Percentiles rank a stretch among this genome's conserved stretches.
These are phyloP conservation scores for Beris chalybata DNA, from an alignment of 2,888 invertebrate genomes.

Conservation along the genomic window DNA sequence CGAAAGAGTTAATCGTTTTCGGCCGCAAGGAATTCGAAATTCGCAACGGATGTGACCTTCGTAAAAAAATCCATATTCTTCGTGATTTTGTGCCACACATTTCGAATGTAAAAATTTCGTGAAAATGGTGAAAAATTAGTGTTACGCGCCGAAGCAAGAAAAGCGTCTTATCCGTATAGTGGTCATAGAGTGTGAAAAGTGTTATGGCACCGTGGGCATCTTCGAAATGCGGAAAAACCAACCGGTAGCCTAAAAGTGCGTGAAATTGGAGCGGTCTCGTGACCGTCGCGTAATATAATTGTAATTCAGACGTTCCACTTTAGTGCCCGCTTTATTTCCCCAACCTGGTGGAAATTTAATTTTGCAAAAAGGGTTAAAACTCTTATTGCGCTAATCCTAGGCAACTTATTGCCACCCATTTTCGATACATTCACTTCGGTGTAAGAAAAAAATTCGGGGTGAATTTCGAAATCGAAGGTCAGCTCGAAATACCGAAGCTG, in stretches of 20 bases:
- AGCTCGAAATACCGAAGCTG: slow-evolving; percentile 7
- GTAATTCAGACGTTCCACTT: slow-evolving; percentile 23
- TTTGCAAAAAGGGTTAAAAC: slow-evolving; percentile 23
- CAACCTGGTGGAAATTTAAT: slow-evolving; percentile 6
- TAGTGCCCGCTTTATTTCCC: slow-evolving; percentile 8
- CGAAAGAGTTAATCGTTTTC: neutral
- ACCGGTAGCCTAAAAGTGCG: slow-evolving; percentile 13
- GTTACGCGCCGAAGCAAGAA: slow-evolving; percentile 5
- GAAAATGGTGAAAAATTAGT: neutral
- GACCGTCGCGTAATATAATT: neutral
- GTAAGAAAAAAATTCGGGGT: slow-evolving; percentile 1
- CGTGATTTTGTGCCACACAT: slow-evolving; percentile 12
- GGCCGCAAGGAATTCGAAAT: neutral
- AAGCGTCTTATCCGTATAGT: slow-evolving; percentile 8
- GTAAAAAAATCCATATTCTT: neutral
- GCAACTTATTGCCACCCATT: neutral
- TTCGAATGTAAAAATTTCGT: neutral
- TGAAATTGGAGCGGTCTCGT: neutral
- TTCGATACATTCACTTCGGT: neutral
- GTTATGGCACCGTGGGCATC: slow-evolving; percentile 13
- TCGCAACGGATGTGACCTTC: slow-evolving; percentile 23
- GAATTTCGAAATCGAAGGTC: slow-evolving; percentile 13
- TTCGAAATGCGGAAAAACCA: slow-evolving; percentile 25
- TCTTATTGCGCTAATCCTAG: neutral
- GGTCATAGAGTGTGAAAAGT: slow-evolving; percentile 24